Evolutionary conservation across 2,797 vertebrate species (phyloP), one percentile per base, ranked within the genome.

Genomic region (Epinephelus malabaricus): DNA sequence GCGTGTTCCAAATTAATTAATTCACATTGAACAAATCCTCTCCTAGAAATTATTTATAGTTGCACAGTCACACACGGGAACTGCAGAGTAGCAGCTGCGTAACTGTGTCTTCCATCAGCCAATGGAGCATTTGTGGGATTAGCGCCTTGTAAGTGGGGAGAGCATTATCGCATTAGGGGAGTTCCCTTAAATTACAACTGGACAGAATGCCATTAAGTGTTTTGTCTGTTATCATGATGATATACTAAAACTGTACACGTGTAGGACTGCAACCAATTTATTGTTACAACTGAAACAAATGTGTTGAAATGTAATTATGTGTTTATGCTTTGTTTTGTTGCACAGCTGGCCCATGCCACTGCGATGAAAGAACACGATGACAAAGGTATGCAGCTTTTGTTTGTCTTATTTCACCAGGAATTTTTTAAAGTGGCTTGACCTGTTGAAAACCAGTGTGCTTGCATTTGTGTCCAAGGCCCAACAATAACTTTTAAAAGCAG

Each of bases 301-400:
- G 10, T 46, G 12, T 61, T 4, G 10, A 10, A 4, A 15, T 58
- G 23, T 51, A 14, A 27, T 61, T 0, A 30, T 27, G 19, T 51
- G 15, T 54, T 13, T 51, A 14, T 67, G 17, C 27, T 62, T 80
- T 78, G 9, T 82, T 90, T 55, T 86, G 21, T 87, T 88, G 55
- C 84, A 65, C 85, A 99, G 98, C 92, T 99, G 75, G 94, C 93
- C 76, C 97, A 99, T 1, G 95, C 95, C 75, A 96, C 96, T 66
- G 98, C 97, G 7, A 74, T 98, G 88, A 97, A 96, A 88, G 95
- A 89, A 78, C 94, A 95, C 73, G 95, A 97, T 87, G 89, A 94
- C 79, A 97, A 96, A 95, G 97, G 98, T 99, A 97, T 0, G 92
- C 15, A 1, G 2, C 5, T 10, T 0, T 12, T 18, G 10, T 59